phyloP scores from a whole-genome alignment of 2,888 invertebrate genomes.

The Helicoverpa assulta region DNA sequence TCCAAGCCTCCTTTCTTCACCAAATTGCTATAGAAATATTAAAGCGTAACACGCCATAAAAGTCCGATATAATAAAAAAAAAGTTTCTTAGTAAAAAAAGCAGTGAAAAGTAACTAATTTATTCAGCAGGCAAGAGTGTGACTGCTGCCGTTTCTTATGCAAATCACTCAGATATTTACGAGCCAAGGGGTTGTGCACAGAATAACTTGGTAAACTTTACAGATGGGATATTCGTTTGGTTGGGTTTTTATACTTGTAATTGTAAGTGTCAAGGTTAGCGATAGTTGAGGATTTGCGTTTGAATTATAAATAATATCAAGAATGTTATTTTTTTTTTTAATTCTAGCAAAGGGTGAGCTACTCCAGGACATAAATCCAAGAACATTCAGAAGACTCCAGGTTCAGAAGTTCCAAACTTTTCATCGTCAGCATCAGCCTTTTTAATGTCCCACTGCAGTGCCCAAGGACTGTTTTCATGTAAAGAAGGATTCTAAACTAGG shows the following conservation, averaged over 20 bases:
- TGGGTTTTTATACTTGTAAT: neutral
- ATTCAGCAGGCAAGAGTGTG: conserved; percentile 82
- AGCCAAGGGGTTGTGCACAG: conserved; percentile 76
- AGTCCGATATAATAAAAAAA: conserved; percentile 60
- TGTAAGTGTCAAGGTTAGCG: conserved; percentile 6
- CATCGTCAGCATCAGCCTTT: too few relatives aligned
- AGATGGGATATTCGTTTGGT: conserved; percentile 60
- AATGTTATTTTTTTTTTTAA: neutral
- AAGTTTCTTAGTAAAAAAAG: conserved; percentile 68
- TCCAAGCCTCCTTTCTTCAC: conserved; percentile 38
- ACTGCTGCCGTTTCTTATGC: conserved; percentile 85
- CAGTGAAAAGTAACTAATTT: conserved; percentile 76
- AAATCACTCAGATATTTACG: conserved; percentile 85
- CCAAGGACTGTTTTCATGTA: too few relatives aligned
- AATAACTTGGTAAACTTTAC: conserved; percentile 69
- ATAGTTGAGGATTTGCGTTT: neutral
- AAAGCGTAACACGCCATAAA: conserved; percentile 58
- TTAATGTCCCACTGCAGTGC: too few relatives aligned
- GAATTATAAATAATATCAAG: neutral
- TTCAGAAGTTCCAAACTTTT: too few relatives aligned
- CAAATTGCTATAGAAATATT: conserved; percentile 56
- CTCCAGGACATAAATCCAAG: too few relatives aligned
- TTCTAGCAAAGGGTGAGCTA: too few relatives aligned
- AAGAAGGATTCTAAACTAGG: too few relatives aligned
- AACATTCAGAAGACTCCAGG: too few relatives aligned